phyloP scores from a whole-genome alignment of 2,888 invertebrate species.

The Caenorhabditis sp. region DNA sequence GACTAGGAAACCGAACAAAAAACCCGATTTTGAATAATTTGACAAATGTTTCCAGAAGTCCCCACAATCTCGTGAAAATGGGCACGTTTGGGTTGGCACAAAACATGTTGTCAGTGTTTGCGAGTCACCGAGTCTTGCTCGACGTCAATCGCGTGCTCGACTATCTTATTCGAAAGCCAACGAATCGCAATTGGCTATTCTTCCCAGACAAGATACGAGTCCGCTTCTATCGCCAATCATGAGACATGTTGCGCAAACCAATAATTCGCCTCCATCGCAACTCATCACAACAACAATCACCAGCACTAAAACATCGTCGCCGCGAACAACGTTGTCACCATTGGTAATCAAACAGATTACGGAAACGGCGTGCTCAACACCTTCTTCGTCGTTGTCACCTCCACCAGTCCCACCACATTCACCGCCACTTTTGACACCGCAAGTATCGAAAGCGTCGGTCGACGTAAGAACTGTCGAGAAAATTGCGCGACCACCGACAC shows the following conservation, averaged over 20 bases:
- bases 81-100: slow-evolving; percentile 38
- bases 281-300: slow-evolving; percentile 6
- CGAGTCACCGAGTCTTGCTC: slow-evolving; percentile 8
- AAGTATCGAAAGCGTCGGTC: slow-evolving; percentile 4
- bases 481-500: slow-evolving; percentile 24
- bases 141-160: slow-evolving; percentile 16
- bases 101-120: slow-evolving; percentile 26
- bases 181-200: slow-evolving; percentile 22
- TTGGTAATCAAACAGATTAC: slow-evolving; percentile 7
- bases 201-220: slow-evolving; percentile 4
- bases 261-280: slow-evolving; percentile 33
- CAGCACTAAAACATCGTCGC: slow-evolving; percentile 7
- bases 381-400: slow-evolving; percentile 7
- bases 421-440: slow-evolving; percentile 22
- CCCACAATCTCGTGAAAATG: slow-evolving; percentile 18
- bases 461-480: slow-evolving; percentile 6
- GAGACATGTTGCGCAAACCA: slow-evolving; percentile 17
- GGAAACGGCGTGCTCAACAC: not conserved
- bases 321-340: slow-evolving; percentile 18
- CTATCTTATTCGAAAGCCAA: slow-evolving; percentile 30
- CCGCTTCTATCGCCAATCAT: slow-evolving; percentile 20
- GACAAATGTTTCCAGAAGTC: slow-evolving; percentile 13
- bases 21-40: not conserved
- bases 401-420: slow-evolving; percentile 28
- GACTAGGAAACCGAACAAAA: not conserved